Evolutionary conservation across 2,888 invertebrate genomes (phyloP).

Genomic region (Acleris laterana): DNA sequence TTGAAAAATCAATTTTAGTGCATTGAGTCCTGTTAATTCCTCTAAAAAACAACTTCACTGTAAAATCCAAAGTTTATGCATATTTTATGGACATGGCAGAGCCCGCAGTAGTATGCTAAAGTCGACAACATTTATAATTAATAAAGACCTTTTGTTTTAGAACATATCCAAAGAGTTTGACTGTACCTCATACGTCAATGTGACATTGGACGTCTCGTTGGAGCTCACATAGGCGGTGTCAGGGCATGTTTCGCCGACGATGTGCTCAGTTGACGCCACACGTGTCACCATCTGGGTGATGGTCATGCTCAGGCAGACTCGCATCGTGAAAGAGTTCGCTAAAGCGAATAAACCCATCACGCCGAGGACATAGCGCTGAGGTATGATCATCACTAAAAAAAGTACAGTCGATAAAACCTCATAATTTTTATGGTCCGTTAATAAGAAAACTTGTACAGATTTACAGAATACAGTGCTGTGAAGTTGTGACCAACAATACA

Average conservation of each 20-base stretch:
- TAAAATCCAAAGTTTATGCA: too few relatives aligned
- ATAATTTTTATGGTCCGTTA: too few relatives aligned
- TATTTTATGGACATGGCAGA: too few relatives aligned
- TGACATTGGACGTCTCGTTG: slow-evolving; percentile 42
- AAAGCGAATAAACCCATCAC: slow-evolving; percentile 88
- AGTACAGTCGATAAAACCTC: neutral
- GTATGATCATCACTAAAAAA: slow-evolving; percentile 84
- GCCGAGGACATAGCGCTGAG: slow-evolving; percentile 88
- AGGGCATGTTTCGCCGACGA: slow-evolving; percentile 81
- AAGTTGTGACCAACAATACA: too few relatives aligned
- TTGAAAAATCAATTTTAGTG: too few relatives aligned
- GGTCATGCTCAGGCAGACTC: slow-evolving; percentile 88
- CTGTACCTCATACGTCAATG: slow-evolving; percentile 46
- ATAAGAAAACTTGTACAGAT: too few relatives aligned
- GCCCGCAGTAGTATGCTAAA: too few relatives aligned
- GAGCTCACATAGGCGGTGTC: slow-evolving; percentile 47
- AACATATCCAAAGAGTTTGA: neutral
- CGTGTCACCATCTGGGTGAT: slow-evolving; percentile 87
- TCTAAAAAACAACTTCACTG: too few relatives aligned
- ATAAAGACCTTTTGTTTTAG: too few relatives aligned
- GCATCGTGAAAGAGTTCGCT: slow-evolving; percentile 89
- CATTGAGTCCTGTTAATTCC: too few relatives aligned
- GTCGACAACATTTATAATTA: too few relatives aligned
- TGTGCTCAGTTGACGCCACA: slow-evolving; percentile 58
- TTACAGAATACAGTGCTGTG: too few relatives aligned